Evolutionary conservation across 2,113 vertebrate species (phyloP), one percentile per base, ranked within the genome.

Genomic region (Clarias gariepinus): DNA sequence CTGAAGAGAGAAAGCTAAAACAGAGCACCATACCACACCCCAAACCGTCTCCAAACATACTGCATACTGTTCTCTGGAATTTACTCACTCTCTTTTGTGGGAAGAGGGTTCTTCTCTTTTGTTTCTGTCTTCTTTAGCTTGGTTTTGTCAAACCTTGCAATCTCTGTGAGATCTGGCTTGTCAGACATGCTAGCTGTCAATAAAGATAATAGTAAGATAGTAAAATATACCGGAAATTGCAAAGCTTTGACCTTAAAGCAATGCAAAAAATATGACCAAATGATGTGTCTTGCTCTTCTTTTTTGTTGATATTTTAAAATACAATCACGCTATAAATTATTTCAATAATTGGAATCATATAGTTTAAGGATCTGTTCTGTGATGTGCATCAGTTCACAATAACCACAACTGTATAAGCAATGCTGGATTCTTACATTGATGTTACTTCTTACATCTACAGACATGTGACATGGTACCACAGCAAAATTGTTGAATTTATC

Each of bases 41-140:
- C 81, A 74, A 71, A 64, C 28, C 66, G 25, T 28, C 9, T 21
- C 9, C n/a, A 23, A 16, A 79, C 63, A 73, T 25, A 63, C 47
- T 21, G 77, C 52, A 82, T 79, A 55, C 77, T 16, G 60, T 68
- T 73, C 81, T 74, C 7, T 47, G 41, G 78, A 68, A 86, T 63
- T 58, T 85, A 96, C 96, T 96, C 95, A 97, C 96, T 97, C 93
- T 97, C 96, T 95, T 97, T 96, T 90, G 96, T 97, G 88, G 97
- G 96, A 87, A 97, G 88, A 86, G 96, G 96, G 89, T 97, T 97
- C 93, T 96, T 96, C 84, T 96, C 96, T 95, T 96, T 96, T 83
- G 97, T 97, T 94, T 97, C 96, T 7, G 94, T 97, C 94, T 97
- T 97, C 94, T 97, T 97, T 94, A 96, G 95, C 93, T 97, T 97